phyloP scores from a whole-genome alignment of 2,797 vertebrate genomes.

The Amazonetta brasiliensis region DNA sequence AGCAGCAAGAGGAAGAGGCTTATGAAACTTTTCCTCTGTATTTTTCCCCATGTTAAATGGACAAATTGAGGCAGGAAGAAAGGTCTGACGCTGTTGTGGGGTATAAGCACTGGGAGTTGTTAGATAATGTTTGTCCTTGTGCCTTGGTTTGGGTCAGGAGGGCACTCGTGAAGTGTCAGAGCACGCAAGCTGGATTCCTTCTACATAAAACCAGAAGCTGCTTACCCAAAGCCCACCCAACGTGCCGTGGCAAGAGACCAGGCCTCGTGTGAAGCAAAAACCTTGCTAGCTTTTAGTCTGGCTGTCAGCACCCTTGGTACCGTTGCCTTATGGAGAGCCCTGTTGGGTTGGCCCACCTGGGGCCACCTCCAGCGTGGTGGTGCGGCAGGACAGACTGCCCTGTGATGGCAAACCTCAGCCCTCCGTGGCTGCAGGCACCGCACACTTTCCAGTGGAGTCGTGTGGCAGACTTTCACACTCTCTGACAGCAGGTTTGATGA shows the following conservation, averaged over 20 bases:
- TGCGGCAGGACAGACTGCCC: not conserved
- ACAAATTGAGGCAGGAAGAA: not conserved
- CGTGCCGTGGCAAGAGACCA: not conserved
- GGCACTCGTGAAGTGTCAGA: not conserved
- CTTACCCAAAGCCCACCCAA: not conserved
- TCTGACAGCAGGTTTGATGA: not conserved
- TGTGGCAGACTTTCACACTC: not conserved
- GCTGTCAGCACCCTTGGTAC: not conserved
- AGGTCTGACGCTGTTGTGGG: not conserved
- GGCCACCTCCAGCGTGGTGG: not conserved
- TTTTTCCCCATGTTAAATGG: not conserved
- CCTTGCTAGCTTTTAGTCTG: not conserved
- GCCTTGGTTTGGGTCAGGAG: not conserved
- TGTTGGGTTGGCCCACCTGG: not conserved
- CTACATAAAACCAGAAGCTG: not conserved
- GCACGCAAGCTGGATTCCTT: not conserved
- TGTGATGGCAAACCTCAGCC: not conserved
- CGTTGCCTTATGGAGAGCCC: not conserved
- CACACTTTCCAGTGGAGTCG: not conserved
- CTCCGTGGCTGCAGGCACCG: not conserved
- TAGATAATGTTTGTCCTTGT: not conserved
- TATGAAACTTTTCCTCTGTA: not conserved
- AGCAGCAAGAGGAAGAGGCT: not conserved
- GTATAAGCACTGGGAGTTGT: not conserved
- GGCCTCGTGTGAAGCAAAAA: not conserved